These are phyloP conservation scores for Connochaetes taurinus DNA, from an alignment of 2,113 vertebrate species.

Conservation along the genomic window DNA sequence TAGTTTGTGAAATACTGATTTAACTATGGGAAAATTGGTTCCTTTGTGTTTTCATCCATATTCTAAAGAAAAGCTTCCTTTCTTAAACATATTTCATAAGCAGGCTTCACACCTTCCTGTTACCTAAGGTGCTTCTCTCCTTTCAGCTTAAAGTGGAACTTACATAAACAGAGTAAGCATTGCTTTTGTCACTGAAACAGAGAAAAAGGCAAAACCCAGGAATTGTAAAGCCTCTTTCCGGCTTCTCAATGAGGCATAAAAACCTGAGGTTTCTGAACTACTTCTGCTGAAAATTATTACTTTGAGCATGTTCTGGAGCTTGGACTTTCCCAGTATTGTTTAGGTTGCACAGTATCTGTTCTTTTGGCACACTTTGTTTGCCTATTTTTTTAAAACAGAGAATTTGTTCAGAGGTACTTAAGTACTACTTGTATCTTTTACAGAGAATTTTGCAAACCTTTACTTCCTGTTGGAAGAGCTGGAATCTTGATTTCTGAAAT, in stretches of 20 bases:
- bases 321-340: background rate
- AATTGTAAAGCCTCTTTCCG: background rate
- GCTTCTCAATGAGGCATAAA: background rate
- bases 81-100: background rate
- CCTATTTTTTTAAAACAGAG: background rate
- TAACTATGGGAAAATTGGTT: background rate
- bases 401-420: background rate
- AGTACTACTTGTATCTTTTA: conserved; percentile 65
- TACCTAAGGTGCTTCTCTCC: background rate
- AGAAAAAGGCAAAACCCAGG: background rate
- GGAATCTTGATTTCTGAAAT: conserved; percentile 96
- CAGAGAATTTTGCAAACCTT: conserved; percentile 99
- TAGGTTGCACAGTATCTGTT: background rate
- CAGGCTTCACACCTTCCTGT: background rate
- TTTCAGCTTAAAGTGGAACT: background rate
- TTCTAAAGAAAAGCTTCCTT: background rate
- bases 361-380: background rate
- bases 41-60: background rate
- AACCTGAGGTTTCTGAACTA: background rate
- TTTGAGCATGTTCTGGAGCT: background rate
- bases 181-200: background rate
- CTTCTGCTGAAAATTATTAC: background rate
- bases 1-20: conserved; percentile 12
- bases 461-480: conserved; percentile 97
- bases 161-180: background rate